phyloP scores from a whole-genome alignment of 2,888 invertebrate species.

The Lasioglossum marginatum region DNA sequence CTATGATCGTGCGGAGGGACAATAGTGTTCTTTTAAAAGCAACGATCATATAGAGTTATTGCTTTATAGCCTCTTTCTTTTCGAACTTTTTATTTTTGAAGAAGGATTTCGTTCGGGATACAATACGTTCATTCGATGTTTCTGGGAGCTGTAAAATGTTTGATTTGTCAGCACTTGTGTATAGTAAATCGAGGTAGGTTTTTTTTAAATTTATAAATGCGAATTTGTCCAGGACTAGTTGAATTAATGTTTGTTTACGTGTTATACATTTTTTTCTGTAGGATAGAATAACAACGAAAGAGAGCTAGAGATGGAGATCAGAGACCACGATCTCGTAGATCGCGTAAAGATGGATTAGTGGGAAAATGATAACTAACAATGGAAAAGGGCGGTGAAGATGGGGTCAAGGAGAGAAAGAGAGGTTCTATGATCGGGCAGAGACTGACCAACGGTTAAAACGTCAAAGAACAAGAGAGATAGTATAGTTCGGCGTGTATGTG shows the following conservation, averaged over 20 bases:
- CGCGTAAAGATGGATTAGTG: background rate
- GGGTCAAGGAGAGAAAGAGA: background rate
- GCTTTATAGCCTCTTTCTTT: background rate
- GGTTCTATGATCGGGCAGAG: background rate
- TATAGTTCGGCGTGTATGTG: conserved; percentile 8
- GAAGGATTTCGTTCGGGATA: background rate
- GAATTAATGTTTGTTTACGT: background rate
- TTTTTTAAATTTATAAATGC: background rate
- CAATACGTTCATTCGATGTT: background rate
- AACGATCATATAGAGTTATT: background rate
- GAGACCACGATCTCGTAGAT: background rate
- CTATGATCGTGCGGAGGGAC: background rate
- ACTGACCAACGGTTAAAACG: background rate
- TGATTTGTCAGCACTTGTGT: background rate
- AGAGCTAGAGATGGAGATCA: background rate
- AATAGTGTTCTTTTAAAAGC: background rate
- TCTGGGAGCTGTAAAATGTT: background rate
- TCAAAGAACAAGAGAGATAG: background rate
- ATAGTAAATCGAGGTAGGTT: background rate
- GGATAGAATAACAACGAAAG: background rate
- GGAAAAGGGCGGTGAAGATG: background rate
- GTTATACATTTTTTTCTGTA: too few relatives aligned
- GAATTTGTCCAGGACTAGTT: background rate
- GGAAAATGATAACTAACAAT: background rate
- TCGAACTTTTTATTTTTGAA: background rate